Evolutionary conservation across 2,888 invertebrate genomes (phyloP).

Genomic region (Sepioteuthis lessoniana): DNA sequence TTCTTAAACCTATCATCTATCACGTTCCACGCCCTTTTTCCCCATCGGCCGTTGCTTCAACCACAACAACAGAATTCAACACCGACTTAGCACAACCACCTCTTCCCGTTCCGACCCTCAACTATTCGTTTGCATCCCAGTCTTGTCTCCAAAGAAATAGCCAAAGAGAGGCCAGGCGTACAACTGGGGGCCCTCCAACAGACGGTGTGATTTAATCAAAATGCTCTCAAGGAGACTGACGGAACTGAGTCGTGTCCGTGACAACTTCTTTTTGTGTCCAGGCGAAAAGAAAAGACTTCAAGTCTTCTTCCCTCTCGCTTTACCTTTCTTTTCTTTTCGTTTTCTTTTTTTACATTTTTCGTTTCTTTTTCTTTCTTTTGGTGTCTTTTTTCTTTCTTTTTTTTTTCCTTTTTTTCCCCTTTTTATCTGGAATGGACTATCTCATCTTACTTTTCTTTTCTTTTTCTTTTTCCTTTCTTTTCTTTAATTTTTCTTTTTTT

Average conservation of each 20-base stretch:
- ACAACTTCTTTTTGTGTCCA: not conserved
- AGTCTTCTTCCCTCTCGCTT: not conserved
- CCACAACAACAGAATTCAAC: conserved; percentile 33
- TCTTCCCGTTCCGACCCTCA: not conserved
- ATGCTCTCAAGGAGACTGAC: not conserved
- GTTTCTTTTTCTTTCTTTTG: too few species aligned
- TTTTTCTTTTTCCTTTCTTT: too few species aligned
- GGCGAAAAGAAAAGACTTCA: not conserved
- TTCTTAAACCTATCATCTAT: conserved; percentile 33
- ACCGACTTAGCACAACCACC: not conserved
- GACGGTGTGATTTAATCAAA: conserved; percentile 10
- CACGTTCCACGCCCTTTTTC: not conserved
- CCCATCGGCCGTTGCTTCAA: not conserved
- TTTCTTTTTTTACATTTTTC: too few species aligned
- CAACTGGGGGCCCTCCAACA: not conserved
- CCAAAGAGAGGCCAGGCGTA: not conserved
- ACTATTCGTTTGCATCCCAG: not conserved
- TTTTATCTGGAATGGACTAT: too few species aligned
- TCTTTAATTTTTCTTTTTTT: too few species aligned
- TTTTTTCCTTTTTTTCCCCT: too few species aligned
- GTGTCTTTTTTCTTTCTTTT: too few species aligned
- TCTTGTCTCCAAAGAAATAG: not conserved
- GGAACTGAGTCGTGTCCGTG: not conserved
- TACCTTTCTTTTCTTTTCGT: not conserved
- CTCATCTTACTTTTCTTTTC: too few species aligned